phyloP scores from a whole-genome alignment of 2,113 vertebrate species.

The Albula glossodonta region DNA sequence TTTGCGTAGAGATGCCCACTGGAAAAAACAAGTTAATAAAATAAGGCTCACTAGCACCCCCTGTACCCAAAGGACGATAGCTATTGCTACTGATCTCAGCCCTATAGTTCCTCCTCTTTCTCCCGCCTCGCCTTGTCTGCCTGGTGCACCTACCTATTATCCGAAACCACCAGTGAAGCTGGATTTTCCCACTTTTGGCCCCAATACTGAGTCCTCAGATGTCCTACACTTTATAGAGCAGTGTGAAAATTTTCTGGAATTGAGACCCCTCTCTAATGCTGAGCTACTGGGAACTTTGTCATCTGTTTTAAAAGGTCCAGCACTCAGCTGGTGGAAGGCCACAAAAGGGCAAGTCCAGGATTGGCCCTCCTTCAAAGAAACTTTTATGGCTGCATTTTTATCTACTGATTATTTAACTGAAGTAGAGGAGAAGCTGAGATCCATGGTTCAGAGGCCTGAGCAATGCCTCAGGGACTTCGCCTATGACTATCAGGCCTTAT shows the following conservation, averaged over 20 bases:
- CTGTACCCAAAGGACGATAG: not conserved
- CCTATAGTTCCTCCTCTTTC: not conserved
- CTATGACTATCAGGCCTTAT: conserved; percentile 18
- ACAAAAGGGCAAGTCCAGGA: not conserved
- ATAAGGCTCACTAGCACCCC: not conserved
- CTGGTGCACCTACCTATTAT: conserved; percentile 16
- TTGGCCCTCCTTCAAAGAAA: not conserved
- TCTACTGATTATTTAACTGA: not conserved
- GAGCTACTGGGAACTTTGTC: not conserved
- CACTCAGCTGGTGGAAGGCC: not conserved
- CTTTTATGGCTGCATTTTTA: not conserved
- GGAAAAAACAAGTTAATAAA: not conserved
- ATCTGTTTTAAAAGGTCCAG: not conserved
- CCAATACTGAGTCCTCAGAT: not conserved
- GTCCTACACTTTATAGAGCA: not conserved
- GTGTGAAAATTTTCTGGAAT: not conserved
- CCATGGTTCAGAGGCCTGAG: too few relatives aligned
- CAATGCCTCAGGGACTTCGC: conserved; percentile 20
- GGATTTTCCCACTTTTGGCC: not conserved
- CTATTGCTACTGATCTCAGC: not conserved
- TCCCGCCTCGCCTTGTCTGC: not conserved
- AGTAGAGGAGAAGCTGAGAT: not conserved
- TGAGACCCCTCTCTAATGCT: not conserved
- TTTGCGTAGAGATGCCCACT: not conserved
- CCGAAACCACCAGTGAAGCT: not conserved